Conservation (phyloP, 2,113 vertebrate species). For the Neopipo cinnamomea region DNA sequence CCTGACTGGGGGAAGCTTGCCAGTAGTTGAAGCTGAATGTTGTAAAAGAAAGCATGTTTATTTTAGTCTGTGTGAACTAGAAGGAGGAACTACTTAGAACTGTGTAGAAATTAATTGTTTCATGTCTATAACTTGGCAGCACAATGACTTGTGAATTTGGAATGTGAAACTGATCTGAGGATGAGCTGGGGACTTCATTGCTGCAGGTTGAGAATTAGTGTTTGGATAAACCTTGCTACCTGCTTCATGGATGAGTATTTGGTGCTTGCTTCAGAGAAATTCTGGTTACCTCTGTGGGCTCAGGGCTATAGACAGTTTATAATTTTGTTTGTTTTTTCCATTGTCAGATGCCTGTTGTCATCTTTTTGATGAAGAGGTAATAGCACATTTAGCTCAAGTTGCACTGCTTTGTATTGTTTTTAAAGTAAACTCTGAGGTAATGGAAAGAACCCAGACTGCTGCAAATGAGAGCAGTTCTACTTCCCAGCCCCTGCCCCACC, state of each 20-base stretch:
- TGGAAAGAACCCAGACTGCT: not conserved
- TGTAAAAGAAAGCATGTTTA: not conserved
- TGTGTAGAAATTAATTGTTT: constrained; percentile 20
- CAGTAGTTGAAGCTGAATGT: not conserved
- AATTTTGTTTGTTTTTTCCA: not conserved
- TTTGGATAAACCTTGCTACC: not conserved
- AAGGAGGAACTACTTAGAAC: not conserved
- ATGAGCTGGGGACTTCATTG: not conserved
- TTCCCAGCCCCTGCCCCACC: not conserved
- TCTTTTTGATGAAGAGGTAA: not conserved
- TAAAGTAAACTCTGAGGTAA: not conserved
- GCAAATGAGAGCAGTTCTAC: not conserved
- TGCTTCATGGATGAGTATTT: not conserved
- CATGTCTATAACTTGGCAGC: not conserved
- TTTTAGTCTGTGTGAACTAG: not conserved
- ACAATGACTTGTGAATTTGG: not conserved
- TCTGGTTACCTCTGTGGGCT: not conserved
- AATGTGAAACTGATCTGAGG: not conserved
- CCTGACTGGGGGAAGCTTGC: not conserved
- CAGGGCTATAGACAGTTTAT: not conserved
- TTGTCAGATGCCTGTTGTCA: not conserved
- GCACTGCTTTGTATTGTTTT: not conserved
- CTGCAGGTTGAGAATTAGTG: not conserved
- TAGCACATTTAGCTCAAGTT: not conserved
- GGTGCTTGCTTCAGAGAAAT: not conserved